A percentile compares a stretch with the other conserved stretches of the same genome.
phyloP scores from a whole-genome alignment of 2,797 vertebrate species.

The Passerculus sandwichensis region DNA sequence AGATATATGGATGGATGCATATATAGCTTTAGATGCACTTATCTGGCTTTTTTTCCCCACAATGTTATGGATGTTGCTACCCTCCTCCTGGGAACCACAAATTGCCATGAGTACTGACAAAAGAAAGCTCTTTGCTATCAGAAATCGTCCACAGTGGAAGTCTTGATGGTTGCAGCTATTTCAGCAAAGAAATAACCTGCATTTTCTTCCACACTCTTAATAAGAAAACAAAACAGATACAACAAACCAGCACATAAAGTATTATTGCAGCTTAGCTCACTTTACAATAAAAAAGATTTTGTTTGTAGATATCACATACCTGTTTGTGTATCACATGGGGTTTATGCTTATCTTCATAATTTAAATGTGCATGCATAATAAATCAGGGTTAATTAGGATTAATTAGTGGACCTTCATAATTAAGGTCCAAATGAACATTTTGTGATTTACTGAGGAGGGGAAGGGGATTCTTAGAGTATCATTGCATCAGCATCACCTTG shows the following conservation, averaged over 20 bases:
- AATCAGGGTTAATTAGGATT: neutral
- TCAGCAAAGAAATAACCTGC: neutral
- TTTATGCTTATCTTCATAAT: neutral
- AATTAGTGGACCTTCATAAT: neutral
- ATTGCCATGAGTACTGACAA: neutral
- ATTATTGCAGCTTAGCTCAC: neutral
- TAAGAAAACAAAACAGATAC: neutral
- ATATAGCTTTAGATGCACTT: neutral
- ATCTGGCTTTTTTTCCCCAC: rapidly evolving
- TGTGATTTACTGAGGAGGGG: neutral
- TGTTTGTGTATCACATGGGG: neutral
- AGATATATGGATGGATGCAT: neutral
- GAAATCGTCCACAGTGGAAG: neutral
- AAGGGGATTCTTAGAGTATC: neutral
- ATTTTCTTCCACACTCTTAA: neutral
- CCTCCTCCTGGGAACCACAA: neutral
- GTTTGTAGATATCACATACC: neutral
- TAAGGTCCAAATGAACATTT: neutral
- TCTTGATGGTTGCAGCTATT: neutral
- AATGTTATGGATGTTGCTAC: too few relatives aligned
- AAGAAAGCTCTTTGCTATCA: neutral
- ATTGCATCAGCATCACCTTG: neutral
- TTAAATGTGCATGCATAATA: neutral
- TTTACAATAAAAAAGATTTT: neutral
- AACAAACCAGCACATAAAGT: neutral